Evolutionary conservation across 2,113 vertebrate species (phyloP), one percentile per base, ranked within the genome.

Genomic region (Mustela lutreola): DNA sequence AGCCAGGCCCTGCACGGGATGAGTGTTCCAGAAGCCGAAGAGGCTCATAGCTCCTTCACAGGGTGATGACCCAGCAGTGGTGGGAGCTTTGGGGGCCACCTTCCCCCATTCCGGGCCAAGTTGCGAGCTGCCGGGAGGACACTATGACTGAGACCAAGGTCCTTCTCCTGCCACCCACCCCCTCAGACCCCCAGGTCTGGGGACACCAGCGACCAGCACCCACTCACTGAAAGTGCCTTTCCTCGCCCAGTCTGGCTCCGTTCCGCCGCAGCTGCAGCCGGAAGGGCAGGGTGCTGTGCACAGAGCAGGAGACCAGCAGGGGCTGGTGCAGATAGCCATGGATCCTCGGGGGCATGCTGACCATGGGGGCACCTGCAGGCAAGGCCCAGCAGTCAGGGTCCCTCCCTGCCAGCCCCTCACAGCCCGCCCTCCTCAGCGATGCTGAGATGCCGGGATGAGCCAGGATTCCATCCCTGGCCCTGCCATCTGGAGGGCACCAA

Each of bases 231-330:
- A 99, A 99, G 76, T 96, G 94, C 90, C 95, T 98, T 91, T 99
- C 99, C 48, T 99, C 99, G 92, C 99, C 99, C 1, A 99, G 98
- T 24, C 94, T 97, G 95, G 76, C 96, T 95, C 99, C 99, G 0
- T 98, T 98, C 0, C 99, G 98, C 91, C 98, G 98, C 97, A 99
- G 99, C 98, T 99, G 99, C 12, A 99, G 98, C 83, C 56, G 98
- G 96, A 99, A 99, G 79, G 99, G 99, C 79, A 99, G 95, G 79
- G 99, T 98, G 3, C 99, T 99, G 85, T 96, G 33, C 15, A 99
- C 99, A 0, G 99, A 99, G 97, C 99, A 99, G 97, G 98, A 98
- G 95, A 99, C 99, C 75, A 98, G 97, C 96, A 98, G 98, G 0
- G 99, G 99, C 98, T 99, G 99, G 83, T 94, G 98, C 97, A 95